Evolutionary conservation across 2,888 invertebrate species (phyloP), one percentile per base, ranked within the genome.

Genomic region (Petrolisthes cinctipes): DNA sequence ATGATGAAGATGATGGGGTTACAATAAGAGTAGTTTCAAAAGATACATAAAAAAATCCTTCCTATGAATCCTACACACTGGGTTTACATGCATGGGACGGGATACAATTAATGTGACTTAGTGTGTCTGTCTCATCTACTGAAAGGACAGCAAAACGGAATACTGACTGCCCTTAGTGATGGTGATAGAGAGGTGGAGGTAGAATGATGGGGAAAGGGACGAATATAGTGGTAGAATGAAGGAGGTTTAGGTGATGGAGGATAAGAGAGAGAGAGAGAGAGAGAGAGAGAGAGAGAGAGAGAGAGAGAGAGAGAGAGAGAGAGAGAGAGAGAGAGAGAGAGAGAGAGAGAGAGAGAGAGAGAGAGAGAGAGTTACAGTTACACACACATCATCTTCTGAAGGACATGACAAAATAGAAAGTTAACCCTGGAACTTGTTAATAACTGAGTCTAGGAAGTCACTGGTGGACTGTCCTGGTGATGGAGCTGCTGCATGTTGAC

Each of bases 101-200:
- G n/a, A n/a, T n/a, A n/a, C n/a, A n/a, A 37, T 37, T 37, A 37
- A 37, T 37, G 37, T 37, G 37, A 37, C 37, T 37, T 37, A 37
- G 37, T 37, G 37, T 37, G 37, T 37, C 37, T 37, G 37, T 37
- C 37, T 37, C 37, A 37, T 37, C 37, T 37, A 37, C 37, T 37
- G 2, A 37, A 37, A 37, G 37, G 37, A 37, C 37, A 37, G 37
- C 37, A 37, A 37, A 37, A 37, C 1, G 37, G 37, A 37, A 37
- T 37, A 37, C 37, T 37, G 0, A 37, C 37, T 37, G 0, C 37
- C 2, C 37, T 37, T 37, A 37, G 37, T 37, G 37, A 76, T 14
- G 51, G 76, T 57, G 83, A 83, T 56, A 75, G 75, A 71, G 83
- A 83, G 75, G 51, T 51, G 23, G 66, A 84, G 78, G 73, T n/a